These are phyloP conservation scores for Sebastes oblongus DNA, from an alignment of 2,797 vertebrate genomes.

Conservation along the genomic window DNA sequence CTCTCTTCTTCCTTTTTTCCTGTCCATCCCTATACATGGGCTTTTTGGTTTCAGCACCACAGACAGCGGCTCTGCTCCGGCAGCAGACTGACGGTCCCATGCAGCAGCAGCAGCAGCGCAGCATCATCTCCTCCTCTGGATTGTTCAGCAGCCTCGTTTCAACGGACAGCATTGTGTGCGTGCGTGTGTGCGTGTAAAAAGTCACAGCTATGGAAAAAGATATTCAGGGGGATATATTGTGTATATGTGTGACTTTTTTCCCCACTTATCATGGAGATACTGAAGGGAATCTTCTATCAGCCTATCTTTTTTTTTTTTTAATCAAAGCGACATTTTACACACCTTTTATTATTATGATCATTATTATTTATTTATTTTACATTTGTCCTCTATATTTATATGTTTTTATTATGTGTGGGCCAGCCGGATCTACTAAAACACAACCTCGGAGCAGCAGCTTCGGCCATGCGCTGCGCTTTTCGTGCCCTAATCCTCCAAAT, in stretches of 20 bases:
- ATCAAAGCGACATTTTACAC: neutral
- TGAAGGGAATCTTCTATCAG: neutral
- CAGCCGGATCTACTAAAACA: neutral
- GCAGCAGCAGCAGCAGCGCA: neutral
- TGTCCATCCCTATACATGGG: neutral
- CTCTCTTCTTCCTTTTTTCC: neutral
- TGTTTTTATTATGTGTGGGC: neutral
- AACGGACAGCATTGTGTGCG: slow-evolving; percentile 13
- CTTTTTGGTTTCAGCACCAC: slow-evolving; percentile 58
- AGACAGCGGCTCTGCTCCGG: slow-evolving; percentile 49
- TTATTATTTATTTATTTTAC: neutral
- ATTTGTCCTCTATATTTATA: neutral
- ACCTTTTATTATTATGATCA: neutral
- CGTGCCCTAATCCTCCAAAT: slow-evolving; percentile 8
- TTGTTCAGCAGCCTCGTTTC: slow-evolving; percentile 35
- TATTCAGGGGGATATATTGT: slow-evolving; percentile 34
- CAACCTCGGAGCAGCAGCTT: slow-evolving; percentile 17
- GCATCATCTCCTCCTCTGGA: slow-evolving; percentile 29
- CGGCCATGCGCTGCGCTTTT: slow-evolving; percentile 12
- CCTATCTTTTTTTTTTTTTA: neutral
- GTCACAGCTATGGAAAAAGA: slow-evolving; percentile 9
- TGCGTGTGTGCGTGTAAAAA: slow-evolving; percentile 5
- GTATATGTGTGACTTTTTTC: neutral
- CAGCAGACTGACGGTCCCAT: neutral
- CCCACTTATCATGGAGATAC: neutral